These are phyloP conservation scores for Drosophila infuscata DNA, from an alignment of 2,888 invertebrate species.

Conservation along the genomic window DNA sequence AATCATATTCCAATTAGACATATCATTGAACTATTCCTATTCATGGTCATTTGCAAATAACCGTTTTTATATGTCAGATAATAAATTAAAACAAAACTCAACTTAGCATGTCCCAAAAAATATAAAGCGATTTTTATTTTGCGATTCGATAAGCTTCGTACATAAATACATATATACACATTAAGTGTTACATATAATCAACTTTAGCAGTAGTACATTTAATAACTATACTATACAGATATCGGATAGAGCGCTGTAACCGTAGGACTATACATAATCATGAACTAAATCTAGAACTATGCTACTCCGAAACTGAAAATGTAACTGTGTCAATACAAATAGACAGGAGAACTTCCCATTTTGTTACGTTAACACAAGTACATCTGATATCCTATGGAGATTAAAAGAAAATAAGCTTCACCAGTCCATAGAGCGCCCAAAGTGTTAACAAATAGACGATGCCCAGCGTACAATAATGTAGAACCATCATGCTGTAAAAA, in stretches of 20 bases:
- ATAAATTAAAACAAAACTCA: not conserved
- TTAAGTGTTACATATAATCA: constrained; percentile 37
- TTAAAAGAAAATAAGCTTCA: constrained; percentile 71
- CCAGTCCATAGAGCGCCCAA: constrained; percentile 73
- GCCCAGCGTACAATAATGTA: constrained; percentile 75
- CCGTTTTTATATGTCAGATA: not conserved
- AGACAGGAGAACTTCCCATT: constrained; percentile 33
- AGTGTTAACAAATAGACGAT: constrained; percentile 72
- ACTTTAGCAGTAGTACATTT: constrained; percentile 32
- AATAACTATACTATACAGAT: constrained; percentile 65
- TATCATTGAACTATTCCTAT: not conserved
- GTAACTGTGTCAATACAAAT: constrained; percentile 14
- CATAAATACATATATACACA: constrained; percentile 44
- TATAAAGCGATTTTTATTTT: constrained; percentile 70
- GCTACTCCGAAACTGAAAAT: constrained; percentile 48
- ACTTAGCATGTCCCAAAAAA: constrained; percentile 63
- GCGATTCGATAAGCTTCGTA: constrained; percentile 52
- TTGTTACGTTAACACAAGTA: constrained; percentile 9
- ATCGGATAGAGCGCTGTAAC: constrained; percentile 71
- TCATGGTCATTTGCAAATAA: not conserved
- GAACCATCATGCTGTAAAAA: constrained; percentile 71
- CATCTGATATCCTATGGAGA: constrained; percentile 7
- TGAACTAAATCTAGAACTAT: constrained; percentile 58
- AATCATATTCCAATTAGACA: not conserved
- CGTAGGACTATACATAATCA: constrained; percentile 61